phyloP scores from a whole-genome alignment of 2,888 invertebrate genomes.

The Erannis defoliaria region DNA sequence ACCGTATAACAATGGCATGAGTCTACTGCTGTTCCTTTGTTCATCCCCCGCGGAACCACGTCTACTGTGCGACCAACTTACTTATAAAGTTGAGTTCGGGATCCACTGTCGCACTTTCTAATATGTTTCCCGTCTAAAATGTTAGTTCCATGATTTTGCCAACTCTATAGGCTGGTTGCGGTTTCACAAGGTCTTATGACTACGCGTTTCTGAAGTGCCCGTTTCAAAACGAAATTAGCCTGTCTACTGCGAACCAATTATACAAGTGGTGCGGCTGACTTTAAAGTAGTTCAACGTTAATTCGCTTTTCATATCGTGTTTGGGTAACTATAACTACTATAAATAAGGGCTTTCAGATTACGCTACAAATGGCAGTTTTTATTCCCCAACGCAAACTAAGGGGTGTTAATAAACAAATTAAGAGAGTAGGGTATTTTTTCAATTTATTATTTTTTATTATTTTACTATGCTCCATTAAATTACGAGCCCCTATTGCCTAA shows the following conservation, averaged over 20 bases:
- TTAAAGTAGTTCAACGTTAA: constrained; percentile 3
- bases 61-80: neutral
- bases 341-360: neutral
- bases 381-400: no score
- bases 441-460: neutral
- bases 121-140: neutral
- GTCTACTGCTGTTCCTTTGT: constrained; percentile 9
- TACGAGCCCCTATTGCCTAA: no score
- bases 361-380: no score
- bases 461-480: no score
- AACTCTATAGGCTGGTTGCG: neutral
- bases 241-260: constrained; percentile 15
- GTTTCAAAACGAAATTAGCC: constrained; percentile 19
- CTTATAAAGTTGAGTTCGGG: neutral
- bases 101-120: neutral
- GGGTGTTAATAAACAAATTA: no score
- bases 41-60: constrained; percentile 6
- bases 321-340: neutral
- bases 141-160: neutral
- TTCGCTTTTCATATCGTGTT: neutral
- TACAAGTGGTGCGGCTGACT: constrained; percentile 10
- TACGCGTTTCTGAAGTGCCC: constrained; percentile 17
- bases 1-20: constrained; percentile 7
- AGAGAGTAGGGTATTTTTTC: no score
- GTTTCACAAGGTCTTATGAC: constrained; percentile 12